Evolutionary conservation across 2,888 invertebrate species (phyloP).

Genomic region (Phengaris arion): DNA sequence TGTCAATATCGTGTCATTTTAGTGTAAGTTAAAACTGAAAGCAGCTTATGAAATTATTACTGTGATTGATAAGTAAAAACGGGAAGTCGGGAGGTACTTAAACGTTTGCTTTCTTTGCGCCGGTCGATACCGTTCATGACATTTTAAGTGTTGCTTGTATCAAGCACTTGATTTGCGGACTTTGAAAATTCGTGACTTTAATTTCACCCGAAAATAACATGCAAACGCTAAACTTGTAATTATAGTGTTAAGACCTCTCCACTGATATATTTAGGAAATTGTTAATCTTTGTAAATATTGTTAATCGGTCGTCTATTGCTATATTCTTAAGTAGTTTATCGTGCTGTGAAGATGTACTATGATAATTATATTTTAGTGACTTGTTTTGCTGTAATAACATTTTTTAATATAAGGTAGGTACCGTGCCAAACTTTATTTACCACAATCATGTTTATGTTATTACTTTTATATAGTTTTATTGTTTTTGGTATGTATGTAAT

Average conservation of each 20-base stretch:
- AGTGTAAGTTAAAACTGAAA: constrained; percentile 33
- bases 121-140: neutral
- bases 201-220: neutral
- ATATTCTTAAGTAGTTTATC: constrained; percentile 55
- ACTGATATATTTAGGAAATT: constrained; percentile 56
- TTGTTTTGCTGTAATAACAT: constrained; percentile 19
- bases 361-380: constrained; percentile 25
- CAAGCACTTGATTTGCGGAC: constrained; percentile 39
- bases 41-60: constrained; percentile 20
- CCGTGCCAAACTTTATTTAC: constrained; percentile 27
- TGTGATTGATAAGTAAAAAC: constrained; percentile 26
- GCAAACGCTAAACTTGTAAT: constrained; percentile 37
- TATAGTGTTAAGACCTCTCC: constrained; percentile 28
- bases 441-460: constrained; percentile 1
- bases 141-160: constrained; percentile 39
- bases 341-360: constrained; percentile 61
- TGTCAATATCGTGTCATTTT: constrained; percentile 62
- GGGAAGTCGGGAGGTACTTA: constrained; percentile 14
- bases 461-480: constrained; percentile 13
- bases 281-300: constrained; percentile 73
- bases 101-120: constrained; percentile 34
- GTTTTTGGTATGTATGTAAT: neutral
- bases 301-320: constrained; percentile 64
- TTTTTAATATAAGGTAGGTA: constrained; percentile 22
- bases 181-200: neutral